A percentile compares a stretch with the other conserved stretches of the same genome.
These are phyloP conservation scores for Nyctibius bracteatus DNA, from an alignment of 2,113 vertebrate genomes.

Conservation along the genomic window DNA sequence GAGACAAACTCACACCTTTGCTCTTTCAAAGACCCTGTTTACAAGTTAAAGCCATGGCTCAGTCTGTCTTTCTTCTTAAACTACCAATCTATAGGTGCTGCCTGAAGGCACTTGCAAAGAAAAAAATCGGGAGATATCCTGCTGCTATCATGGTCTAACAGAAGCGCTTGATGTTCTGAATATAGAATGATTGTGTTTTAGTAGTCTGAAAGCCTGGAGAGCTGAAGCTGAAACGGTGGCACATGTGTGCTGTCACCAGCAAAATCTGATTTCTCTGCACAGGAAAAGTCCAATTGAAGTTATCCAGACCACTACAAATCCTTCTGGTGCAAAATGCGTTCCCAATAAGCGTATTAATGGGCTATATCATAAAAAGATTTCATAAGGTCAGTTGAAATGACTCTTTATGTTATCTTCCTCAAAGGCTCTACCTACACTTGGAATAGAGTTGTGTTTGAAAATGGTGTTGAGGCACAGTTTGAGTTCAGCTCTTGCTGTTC, in stretches of 20 bases:
- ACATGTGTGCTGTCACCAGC: neutral
- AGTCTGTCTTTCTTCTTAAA: conserved; percentile 7
- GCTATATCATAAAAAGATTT: neutral
- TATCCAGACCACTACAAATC: neutral
- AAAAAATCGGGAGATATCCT: neutral
- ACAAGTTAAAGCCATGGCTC: conserved; percentile 62
- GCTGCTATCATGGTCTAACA: conserved; percentile 12
- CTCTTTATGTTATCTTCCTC: neutral
- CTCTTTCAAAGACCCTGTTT: conserved; percentile 69
- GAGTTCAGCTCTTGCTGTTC: neutral
- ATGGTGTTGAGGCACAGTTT: neutral
- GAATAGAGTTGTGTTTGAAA: neutral
- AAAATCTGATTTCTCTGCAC: neutral
- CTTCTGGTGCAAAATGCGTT: neutral
- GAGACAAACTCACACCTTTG: conserved; percentile 64
- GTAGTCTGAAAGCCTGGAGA: neutral
- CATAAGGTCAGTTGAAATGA: neutral
- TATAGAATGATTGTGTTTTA: neutral
- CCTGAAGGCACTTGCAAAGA: conserved; percentile 1
- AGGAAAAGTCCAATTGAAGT: neutral
- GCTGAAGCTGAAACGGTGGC: neutral
- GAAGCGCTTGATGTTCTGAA: neutral
- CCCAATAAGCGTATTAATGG: neutral
- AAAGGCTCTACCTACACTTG: neutral
- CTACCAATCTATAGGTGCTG: conserved; percentile 15